These are phyloP conservation scores for Acanthacorydalis orientalis DNA, from an alignment of 2,888 invertebrate genomes.

Conservation along the genomic window DNA sequence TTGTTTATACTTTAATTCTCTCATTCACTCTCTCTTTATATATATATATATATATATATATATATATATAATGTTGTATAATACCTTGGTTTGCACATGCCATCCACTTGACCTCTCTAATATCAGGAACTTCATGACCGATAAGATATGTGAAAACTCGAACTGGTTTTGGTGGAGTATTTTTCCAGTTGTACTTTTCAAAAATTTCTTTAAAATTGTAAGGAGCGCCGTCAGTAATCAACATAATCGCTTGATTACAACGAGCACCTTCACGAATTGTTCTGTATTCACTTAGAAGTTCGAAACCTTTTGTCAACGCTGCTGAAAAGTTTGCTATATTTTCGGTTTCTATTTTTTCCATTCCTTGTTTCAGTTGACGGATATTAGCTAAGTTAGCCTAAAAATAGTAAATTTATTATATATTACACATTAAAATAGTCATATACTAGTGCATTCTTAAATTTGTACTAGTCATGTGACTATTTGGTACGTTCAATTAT, in stretches of 20 bases:
- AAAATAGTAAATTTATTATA: slow-evolving; percentile 15
- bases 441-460: too few species aligned
- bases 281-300: slow-evolving; percentile 54
- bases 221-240: slow-evolving; percentile 97
- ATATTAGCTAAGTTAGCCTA: slow-evolving; percentile 76
- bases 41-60: not conserved
- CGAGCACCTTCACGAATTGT: slow-evolving; percentile 35
- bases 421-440: not conserved
- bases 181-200: slow-evolving; percentile 71
- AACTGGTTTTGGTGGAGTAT: slow-evolving; percentile 61
- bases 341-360: slow-evolving; percentile 62
- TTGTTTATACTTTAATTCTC: too few species aligned
- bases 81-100: slow-evolving; percentile 86
- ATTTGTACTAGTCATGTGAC: too few species aligned
- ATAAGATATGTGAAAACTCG: slow-evolving; percentile 97
- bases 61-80: slow-evolving; percentile 1
- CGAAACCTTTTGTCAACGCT: slow-evolving; percentile 79
- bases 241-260: slow-evolving; percentile 69
- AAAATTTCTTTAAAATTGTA: slow-evolving; percentile 88
- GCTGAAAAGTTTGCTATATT: slow-evolving; percentile 89
- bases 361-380: slow-evolving; percentile 61
- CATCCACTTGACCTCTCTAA: slow-evolving; percentile 92
- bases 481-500: too few species aligned
- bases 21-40: too few species aligned
- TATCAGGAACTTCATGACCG: slow-evolving; percentile 71